A percentile compares a stretch with the other conserved stretches of the same genome.
These are phyloP conservation scores for Excalfactoria chinensis DNA, from an alignment of 2,113 vertebrate species.

Conservation along the genomic window DNA sequence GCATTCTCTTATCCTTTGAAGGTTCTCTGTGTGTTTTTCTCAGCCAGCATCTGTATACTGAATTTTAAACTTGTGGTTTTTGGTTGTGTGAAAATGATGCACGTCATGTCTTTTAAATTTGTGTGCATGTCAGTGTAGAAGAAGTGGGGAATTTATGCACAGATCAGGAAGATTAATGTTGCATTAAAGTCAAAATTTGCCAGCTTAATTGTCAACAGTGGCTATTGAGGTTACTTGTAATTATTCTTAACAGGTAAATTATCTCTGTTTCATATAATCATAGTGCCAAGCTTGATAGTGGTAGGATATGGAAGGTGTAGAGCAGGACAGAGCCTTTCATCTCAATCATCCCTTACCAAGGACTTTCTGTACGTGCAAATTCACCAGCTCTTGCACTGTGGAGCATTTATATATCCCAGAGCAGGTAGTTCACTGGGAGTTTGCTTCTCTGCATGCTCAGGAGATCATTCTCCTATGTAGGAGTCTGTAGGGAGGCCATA, in stretches of 20 bases:
- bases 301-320: conserved; percentile 2
- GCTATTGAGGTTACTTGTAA: neutral
- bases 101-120: neutral
- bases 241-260: conserved; percentile 29
- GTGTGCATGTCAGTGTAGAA: neutral
- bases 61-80: neutral
- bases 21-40: neutral
- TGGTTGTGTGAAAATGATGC: neutral
- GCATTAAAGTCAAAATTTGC: neutral
- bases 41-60: neutral
- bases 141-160: neutral
- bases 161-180: neutral
- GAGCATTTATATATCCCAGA: neutral
- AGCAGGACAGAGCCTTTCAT: conserved; percentile 22
- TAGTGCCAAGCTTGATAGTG: conserved; percentile 26
- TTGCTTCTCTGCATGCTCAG: neutral
- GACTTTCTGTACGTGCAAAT: conserved; percentile 28
- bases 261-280: conserved; percentile 30
- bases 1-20: neutral
- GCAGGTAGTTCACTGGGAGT: neutral
- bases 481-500: neutral
- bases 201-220: neutral
- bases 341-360: conserved; percentile 28
- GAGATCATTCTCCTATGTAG: neutral
- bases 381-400: conserved; percentile 11